Evolutionary conservation across 2,888 invertebrate genomes (phyloP), one percentile per base, ranked within the genome.

Genomic region (Drosophila formosana): DNA sequence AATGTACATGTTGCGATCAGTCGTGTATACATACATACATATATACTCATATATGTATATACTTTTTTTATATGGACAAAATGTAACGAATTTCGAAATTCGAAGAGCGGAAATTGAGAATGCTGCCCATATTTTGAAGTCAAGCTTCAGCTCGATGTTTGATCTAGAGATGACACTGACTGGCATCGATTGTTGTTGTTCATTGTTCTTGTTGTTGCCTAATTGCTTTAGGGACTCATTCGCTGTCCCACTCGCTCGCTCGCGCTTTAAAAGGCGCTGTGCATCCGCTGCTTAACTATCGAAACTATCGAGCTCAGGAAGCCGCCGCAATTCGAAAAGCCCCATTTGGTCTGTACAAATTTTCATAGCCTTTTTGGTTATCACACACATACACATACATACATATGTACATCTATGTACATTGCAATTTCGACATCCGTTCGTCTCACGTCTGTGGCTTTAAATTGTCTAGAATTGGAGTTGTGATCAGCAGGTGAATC

Each of bases 61-160:
- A 37, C 37, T 37, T 37, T 11, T n/a, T 56, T 46, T 73, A 74
- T 81, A 69, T 78, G 78, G 65, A 56, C 50, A 71, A 86, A 86
- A 77, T 80, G 83, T 81, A 81, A 81, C 81, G 65, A 83, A 71
- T 68, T 83, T 77, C 28, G 60, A 67, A 61, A 46, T 80, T 76
- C 72, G 72, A 80, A 71, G 58, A 80, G 57, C 84, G 84, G 85
- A 88, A 86, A 82, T 81, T 80, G 65, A 70, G 72, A 70, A 75
- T 50, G 78, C 66, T 82, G 75, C 80, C 80, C 86, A 81, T 82
- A 73, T 84, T 72, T 60, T 53, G 47, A 43, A 11, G 5, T 8
- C 30, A n/a, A 37, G 37, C 37, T n/a, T 37, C 37, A 41, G 45
- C 28, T 26, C 26, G 18, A 30, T 28, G 50, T 45, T 9, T 3